Evolutionary conservation across 2,888 invertebrate species (phyloP).

Genomic region (Ephialtes manifestator): DNA sequence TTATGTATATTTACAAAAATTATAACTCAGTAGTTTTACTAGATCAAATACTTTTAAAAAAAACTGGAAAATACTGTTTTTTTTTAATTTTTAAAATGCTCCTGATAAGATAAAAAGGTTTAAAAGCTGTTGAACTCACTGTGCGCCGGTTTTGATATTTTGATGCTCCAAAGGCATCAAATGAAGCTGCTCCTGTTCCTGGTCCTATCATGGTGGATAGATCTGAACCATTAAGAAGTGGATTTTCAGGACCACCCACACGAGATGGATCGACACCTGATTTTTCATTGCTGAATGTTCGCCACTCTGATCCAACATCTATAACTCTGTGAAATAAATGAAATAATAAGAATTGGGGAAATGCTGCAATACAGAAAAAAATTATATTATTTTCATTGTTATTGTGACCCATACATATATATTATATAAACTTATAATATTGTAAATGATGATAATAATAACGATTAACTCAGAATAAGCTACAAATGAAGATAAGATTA

Average conservation of each 20-base stretch:
- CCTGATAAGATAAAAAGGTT: not conserved
- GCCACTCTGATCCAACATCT: constrained; percentile 99
- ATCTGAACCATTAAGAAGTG: constrained; percentile 97
- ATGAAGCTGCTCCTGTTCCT: constrained; percentile 91
- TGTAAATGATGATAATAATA: too few species aligned
- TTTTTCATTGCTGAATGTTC: constrained; percentile 99
- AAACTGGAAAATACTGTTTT: too few species aligned
- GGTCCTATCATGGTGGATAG: constrained; percentile 98
- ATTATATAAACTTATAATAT: too few species aligned
- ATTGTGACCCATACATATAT: too few species aligned
- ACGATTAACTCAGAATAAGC: not conserved
- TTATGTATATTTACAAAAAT: too few species aligned
- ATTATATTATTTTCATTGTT: too few species aligned
- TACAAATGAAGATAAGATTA: not conserved
- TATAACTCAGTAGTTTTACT: too few species aligned
- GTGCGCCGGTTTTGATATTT: constrained; percentile 90
- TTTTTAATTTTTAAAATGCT: not conserved
- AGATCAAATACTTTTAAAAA: too few species aligned
- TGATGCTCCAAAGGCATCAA: constrained; percentile 93
- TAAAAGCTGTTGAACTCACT: constrained; percentile 82
- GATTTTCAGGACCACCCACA: constrained; percentile 99
- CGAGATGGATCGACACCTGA: constrained; percentile 98
- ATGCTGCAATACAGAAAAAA: constrained; percentile 71
- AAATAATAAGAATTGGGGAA: not conserved
- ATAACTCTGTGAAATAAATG: constrained; percentile 91